Base-by-base conservation (phyloP, 1,140 invertebrate species). In the Octopus bimaculoides region DNA sequence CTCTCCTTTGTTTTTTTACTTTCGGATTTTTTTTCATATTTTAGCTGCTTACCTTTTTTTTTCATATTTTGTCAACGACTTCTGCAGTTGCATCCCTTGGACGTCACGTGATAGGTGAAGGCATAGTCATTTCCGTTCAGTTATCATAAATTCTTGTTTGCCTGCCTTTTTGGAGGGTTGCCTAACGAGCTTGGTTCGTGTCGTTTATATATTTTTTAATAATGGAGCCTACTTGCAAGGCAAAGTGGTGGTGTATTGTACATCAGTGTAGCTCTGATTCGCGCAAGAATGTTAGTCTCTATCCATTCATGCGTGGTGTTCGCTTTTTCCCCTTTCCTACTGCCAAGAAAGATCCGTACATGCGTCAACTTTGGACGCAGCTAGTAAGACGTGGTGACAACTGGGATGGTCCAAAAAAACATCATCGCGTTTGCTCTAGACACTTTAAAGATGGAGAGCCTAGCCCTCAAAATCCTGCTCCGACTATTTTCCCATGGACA, bases 381-480 rank as follows among this genome's bases (percentile, higher is more conserved):
- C 26, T 17, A 71, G 26, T 71, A n/a, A 14, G 66, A 20, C 66
- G 66, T 14, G 66, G 66, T 71, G 66, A 71, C 66, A 17, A 71
- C 14, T 71, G 66, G 66, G 66, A 71, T 17, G 66, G 66, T 5
- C 66, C 66, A 14, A 71, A 71, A 71, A 71, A 71, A 71, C 66
- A 71, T 17, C 66, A 71, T 14, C 66, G 66, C 26, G 66, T 71
- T 8, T 71, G 66, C 26, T 71, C 66, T n/a, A 71, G 66, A 71
- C 66, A 71, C 26, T 71, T 71, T 71, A 20, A n/a, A 6, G 66
- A 71, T 71, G 66, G 66, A 20, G 66, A 71, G 7, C 66, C 66
- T 71, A 12, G 17, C 6, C 14, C 66, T 6, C 66, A 71, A 71
- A 71, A 71, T 20, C 66, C 66, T 6, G 66, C 66, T 5, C 66